Base-by-base conservation (phyloP, 2,797 vertebrate genomes). In the Botia almorhae region DNA sequence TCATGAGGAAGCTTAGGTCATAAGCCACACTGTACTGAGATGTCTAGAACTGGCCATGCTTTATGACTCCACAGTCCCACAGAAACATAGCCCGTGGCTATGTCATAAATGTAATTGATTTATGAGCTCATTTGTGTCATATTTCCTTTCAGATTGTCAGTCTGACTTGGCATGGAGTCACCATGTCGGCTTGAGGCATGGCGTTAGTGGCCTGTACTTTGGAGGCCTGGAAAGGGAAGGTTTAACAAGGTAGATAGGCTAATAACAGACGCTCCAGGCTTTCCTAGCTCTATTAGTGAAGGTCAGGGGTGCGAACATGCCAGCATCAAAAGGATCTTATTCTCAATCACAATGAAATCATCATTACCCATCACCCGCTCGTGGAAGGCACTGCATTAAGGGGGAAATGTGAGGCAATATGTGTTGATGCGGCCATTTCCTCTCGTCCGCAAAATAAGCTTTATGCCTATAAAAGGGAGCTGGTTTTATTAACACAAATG, bases 111-210 rank as follows among this genome's bases (percentile, higher is more conserved):
- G 90, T 93, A 93, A 93, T 90, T 92, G 92, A 94, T 95, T 93
- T 92, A 94, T 93, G 92, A 92, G 91, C 92, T 92, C 91, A 92
- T 92, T 93, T 92, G 90, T 93, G 92, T 93, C 91, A 93, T 93
- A 94, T 93, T 93, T 93, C 90, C 91, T 91, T 88, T 91, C 89
- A 87, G 89, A 93, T 92, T 90, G 90, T 92, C 91, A 90, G 87
- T 82, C 84, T 67, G 84, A 86, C 83, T 89, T 92, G 91, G 91
- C 90, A 89, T 90, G 92, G 89, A 92, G 89, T 91, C 91, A 91
- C 88, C 89, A 89, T 88, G 86, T 88, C 85, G 87, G 88, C 89
- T 90, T 78, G 86, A 89, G 89, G 88, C 84, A 85, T 87, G 89
- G 88, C 21, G 64, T 58, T 43, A 12, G 75, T 77, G 65, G 75